phyloP scores from a whole-genome alignment of 2,113 vertebrate genomes.

The Fulica atra region DNA sequence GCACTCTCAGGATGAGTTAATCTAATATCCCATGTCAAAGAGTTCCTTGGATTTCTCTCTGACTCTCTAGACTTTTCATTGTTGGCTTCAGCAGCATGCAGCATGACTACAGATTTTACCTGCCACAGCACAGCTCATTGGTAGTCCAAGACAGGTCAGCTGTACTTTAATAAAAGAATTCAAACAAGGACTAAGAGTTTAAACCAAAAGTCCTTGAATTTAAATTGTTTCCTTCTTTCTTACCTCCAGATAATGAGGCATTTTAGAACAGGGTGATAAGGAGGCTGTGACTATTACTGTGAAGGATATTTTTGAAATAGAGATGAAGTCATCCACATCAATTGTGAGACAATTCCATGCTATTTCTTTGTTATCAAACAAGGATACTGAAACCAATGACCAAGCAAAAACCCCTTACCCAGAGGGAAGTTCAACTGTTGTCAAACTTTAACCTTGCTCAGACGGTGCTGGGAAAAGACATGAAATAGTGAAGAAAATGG shows the following conservation, averaged over 20 bases:
- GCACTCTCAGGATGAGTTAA: neutral
- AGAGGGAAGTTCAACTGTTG: neutral
- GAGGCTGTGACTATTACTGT: neutral
- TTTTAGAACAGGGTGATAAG: neutral
- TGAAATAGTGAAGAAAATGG: neutral
- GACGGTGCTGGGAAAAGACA: neutral
- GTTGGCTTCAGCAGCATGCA: neutral
- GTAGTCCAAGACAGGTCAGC: neutral
- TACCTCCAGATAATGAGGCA: neutral
- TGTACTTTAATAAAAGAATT: neutral
- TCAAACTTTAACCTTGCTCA: neutral
- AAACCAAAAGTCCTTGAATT: neutral
- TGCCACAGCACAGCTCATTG: neutral
- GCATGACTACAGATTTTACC: neutral
- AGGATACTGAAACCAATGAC: neutral
- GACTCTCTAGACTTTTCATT: neutral
- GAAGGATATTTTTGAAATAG: neutral
- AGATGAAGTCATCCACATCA: neutral
- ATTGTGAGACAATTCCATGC: neutral
- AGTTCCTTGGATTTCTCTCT: neutral
- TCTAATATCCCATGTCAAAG: neutral
- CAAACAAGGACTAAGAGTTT: neutral
- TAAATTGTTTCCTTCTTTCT: neutral
- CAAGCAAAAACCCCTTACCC: neutral
- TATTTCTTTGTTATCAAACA: neutral